These are phyloP conservation scores for Lagopus muta DNA, from an alignment of 2,113 vertebrate species.

Conservation along the genomic window DNA sequence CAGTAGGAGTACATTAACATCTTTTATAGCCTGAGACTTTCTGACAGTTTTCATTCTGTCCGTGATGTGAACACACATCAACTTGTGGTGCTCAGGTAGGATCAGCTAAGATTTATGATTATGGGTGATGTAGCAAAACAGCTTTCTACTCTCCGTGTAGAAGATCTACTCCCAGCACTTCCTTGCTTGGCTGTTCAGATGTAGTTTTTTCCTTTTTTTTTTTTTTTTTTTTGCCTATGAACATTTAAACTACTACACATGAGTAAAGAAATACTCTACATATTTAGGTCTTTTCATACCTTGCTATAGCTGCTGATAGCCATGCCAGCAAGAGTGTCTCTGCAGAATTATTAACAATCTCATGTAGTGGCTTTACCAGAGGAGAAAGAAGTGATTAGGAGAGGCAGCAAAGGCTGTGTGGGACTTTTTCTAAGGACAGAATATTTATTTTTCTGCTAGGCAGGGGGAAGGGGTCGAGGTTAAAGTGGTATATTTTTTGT, in stretches of 20 bases:
- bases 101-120: not conserved
- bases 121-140: not conserved
- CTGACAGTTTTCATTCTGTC: not conserved
- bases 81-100: not conserved
- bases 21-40: not conserved
- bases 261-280: not conserved
- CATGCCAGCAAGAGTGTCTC: accelerated
- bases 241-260: not conserved
- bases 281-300: not conserved
- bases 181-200: not conserved
- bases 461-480: not conserved
- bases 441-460: not conserved
- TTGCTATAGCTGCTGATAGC: not conserved
- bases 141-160: not conserved
- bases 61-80: not conserved
- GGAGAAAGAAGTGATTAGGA: not conserved
- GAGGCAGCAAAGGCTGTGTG: not conserved
- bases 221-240: not conserved
- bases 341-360: not conserved
- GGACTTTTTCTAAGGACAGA: not conserved
- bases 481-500: not conserved
- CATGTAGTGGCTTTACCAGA: not conserved
- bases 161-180: not conserved
- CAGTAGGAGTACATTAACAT: not conserved
- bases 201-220: not conserved